Percentiles rank a stretch among this genome's conserved stretches.
phyloP scores from a whole-genome alignment of 2,113 vertebrate genomes.

The Zapornia atra region DNA sequence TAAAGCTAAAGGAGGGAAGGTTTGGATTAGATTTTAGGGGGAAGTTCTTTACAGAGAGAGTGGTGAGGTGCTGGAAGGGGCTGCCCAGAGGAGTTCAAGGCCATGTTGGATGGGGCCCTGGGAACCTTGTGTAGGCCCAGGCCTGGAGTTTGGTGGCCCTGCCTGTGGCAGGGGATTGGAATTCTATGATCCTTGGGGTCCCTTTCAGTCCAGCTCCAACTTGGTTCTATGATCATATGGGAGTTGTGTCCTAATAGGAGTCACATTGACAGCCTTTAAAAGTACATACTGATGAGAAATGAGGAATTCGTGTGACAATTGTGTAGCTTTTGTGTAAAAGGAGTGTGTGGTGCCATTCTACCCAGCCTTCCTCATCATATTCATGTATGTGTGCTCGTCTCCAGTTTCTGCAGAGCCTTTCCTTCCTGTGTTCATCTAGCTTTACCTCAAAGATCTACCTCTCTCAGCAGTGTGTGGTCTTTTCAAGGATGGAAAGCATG shows the following conservation, averaged over 20 bases:
- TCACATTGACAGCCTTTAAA: not conserved
- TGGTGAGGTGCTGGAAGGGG: too few species aligned
- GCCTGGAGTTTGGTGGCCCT: too few species aligned
- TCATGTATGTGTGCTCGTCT: not conserved
- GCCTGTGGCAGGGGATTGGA: too few species aligned
- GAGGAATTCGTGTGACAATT: not conserved
- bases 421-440: not conserved
- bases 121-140: too few species aligned
- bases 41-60: too few species aligned
- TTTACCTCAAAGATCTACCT: not conserved
- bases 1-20: too few species aligned
- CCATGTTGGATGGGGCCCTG: too few species aligned
- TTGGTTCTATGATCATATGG: not conserved
- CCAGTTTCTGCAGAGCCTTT: not conserved
- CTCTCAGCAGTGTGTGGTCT: fast-evolving
- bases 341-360: not conserved
- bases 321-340: not conserved
- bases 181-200: too few species aligned
- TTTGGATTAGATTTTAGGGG: too few species aligned
- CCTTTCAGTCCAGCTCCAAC: too few species aligned
- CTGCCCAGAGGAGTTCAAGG: too few species aligned
- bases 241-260: not conserved
- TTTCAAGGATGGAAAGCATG: not conserved
- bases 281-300: not conserved
- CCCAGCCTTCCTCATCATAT: not conserved